phyloP scores from a whole-genome alignment of 1,140 invertebrate species.

The Drosophila nannoptera region DNA sequence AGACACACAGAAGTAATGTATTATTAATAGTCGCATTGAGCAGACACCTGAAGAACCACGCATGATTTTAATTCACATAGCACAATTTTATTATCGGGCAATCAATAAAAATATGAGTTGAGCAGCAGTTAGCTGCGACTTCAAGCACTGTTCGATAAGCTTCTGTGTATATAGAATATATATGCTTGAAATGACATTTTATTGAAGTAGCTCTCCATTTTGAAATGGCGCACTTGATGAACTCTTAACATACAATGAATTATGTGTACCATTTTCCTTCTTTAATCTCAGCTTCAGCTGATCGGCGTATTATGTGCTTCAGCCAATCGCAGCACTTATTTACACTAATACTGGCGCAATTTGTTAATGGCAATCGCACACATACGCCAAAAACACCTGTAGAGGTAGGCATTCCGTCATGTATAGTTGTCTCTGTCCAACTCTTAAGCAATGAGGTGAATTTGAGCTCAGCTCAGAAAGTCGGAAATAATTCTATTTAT shows the following conservation, averaged over 20 bases:
- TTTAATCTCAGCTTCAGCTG: not conserved
- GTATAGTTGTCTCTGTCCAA: not conserved
- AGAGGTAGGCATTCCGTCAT: slow-evolving; percentile 1
- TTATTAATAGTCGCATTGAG: slow-evolving; percentile 22
- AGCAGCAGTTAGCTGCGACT: not conserved
- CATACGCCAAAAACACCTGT: slow-evolving; percentile 14
- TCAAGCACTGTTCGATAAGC: no score
- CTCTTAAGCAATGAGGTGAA: not conserved
- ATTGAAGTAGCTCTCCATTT: not conserved
- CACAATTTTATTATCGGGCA: not conserved
- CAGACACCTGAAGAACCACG: slow-evolving; percentile 1
- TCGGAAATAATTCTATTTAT: not conserved
- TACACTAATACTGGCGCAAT: slow-evolving; percentile 1
- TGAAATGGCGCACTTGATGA: not conserved
- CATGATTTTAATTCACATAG: not conserved
- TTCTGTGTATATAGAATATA: no score
- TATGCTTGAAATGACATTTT: not conserved
- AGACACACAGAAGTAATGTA: slow-evolving; percentile 10
- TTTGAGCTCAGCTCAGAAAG: slow-evolving; percentile 12
- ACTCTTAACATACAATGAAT: no score
- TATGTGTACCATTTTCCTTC: not conserved
- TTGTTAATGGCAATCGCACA: not conserved
- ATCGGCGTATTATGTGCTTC: not conserved
- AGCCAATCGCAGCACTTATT: slow-evolving; percentile 11
- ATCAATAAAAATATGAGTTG: slow-evolving; percentile 5